These are phyloP conservation scores for Acrobasis consociella DNA, from an alignment of 2,888 invertebrate genomes.

Conservation along the genomic window DNA sequence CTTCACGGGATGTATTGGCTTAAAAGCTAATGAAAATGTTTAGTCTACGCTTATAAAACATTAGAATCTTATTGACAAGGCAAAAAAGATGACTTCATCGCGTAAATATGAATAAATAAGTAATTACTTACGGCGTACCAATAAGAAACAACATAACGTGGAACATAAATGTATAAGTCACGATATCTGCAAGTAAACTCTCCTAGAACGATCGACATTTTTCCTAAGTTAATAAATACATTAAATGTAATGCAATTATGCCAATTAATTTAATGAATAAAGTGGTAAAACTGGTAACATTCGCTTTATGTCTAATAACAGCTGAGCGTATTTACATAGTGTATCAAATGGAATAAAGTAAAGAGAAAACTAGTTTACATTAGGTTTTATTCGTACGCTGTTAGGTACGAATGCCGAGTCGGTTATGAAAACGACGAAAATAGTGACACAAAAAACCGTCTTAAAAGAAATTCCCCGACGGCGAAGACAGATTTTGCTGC, in stretches of 20 bases:
- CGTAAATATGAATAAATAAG: too few relatives aligned
- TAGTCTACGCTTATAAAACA: too few relatives aligned
- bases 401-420: slow-evolving; percentile 7
- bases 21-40: too few relatives aligned
- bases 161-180: neutral
- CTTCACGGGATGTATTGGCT: too few relatives aligned
- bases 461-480: slow-evolving; percentile 23
- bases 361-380: neutral
- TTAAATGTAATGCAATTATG: slow-evolving; percentile 17
- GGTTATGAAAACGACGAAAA: slow-evolving; percentile 23
- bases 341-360: neutral
- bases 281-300: slow-evolving; percentile 1
- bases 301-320: neutral
- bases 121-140: too few relatives aligned
- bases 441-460: slow-evolving; percentile 18
- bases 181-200: neutral
- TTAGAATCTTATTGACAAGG: too few relatives aligned
- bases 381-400: slow-evolving; percentile 12
- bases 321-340: neutral
- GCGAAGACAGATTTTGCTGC: slow-evolving; percentile 27
- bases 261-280: slow-evolving; percentile 2
- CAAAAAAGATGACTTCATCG: too few relatives aligned
- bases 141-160: too few relatives aligned
- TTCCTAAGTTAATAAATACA: slow-evolving; percentile 22
- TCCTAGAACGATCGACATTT: slow-evolving; percentile 4